Evolutionary conservation across 2,113 vertebrate species (phyloP).

Genomic region (Zapornia atra): DNA sequence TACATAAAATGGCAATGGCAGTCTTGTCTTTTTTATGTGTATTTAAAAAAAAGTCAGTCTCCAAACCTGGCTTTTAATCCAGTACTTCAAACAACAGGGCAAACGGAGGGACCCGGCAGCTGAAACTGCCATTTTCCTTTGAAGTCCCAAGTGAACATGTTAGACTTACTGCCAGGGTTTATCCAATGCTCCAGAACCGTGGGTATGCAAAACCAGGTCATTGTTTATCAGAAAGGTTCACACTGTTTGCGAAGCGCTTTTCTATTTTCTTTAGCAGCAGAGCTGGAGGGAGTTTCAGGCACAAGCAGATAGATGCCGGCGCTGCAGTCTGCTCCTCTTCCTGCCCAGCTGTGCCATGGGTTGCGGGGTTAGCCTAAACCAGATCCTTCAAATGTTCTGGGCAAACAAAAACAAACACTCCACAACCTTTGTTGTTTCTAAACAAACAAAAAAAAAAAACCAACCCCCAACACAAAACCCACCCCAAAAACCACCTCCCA

Average conservation of each 20-base stretch:
- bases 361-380: slow-evolving; percentile 39
- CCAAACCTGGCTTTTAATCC: not conserved
- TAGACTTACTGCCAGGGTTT: not conserved
- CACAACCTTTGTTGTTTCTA: slow-evolving; percentile 49
- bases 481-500: not conserved
- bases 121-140: not conserved
- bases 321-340: slow-evolving; percentile 55
- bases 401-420: slow-evolving; percentile 56
- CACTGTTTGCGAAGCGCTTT: not conserved
- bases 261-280: slow-evolving; percentile 10
- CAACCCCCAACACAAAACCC: no score
- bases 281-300: not conserved
- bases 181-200: not conserved
- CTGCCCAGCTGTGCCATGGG: slow-evolving; percentile 67
- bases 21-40: not conserved
- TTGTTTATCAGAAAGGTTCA: not conserved
- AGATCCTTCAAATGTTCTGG: slow-evolving; percentile 31
- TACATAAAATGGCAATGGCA: not conserved
- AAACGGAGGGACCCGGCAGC: not conserved
- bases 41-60: not conserved
- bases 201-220: not conserved
- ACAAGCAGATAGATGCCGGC: not conserved
- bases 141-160: not conserved
- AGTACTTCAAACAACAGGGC: not conserved
- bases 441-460: not conserved